Evolutionary conservation across 2,113 vertebrate species (phyloP).

Genomic region (Micronycteris hirsuta): DNA sequence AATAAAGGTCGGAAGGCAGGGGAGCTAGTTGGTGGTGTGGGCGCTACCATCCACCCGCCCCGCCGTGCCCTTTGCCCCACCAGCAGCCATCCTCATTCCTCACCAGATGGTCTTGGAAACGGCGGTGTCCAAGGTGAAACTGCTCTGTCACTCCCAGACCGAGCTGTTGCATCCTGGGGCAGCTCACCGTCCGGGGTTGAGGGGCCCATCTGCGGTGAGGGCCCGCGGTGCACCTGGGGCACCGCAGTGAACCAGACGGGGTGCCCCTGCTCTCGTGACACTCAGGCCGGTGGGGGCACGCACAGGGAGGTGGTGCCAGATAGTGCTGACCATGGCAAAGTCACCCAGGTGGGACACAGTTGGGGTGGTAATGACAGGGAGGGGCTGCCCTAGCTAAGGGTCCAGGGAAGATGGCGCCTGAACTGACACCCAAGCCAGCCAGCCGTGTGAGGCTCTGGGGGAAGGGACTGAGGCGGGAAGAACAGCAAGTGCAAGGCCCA

Average conservation of each 20-base stretch:
- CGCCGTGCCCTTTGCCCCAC: rapidly evolving
- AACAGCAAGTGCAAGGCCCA: background rate
- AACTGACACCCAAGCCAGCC: background rate
- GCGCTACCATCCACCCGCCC: too few relatives aligned
- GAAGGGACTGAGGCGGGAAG: too few relatives aligned
- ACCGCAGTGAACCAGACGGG: background rate
- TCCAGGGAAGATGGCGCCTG: background rate
- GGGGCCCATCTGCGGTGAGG: background rate
- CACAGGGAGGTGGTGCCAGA: background rate
- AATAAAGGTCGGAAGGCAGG: background rate
- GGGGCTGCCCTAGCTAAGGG: background rate
- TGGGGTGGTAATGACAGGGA: background rate
- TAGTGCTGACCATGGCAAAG: rapidly evolving
- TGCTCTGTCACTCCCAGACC: background rate
- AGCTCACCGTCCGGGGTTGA: too few relatives aligned
- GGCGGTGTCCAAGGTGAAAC: rapidly evolving
- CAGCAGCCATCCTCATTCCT: too few relatives aligned
- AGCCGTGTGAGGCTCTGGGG: background rate
- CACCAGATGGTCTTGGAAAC: background rate
- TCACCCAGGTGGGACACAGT: rapidly evolving
- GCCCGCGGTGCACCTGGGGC: rapidly evolving
- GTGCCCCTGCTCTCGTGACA: rapidly evolving
- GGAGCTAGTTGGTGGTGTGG: rapidly evolving
- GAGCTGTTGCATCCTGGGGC: background rate
- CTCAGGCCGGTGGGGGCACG: too few relatives aligned